phyloP scores from a whole-genome alignment of 2,113 vertebrate species.

The Indicator indicator region DNA sequence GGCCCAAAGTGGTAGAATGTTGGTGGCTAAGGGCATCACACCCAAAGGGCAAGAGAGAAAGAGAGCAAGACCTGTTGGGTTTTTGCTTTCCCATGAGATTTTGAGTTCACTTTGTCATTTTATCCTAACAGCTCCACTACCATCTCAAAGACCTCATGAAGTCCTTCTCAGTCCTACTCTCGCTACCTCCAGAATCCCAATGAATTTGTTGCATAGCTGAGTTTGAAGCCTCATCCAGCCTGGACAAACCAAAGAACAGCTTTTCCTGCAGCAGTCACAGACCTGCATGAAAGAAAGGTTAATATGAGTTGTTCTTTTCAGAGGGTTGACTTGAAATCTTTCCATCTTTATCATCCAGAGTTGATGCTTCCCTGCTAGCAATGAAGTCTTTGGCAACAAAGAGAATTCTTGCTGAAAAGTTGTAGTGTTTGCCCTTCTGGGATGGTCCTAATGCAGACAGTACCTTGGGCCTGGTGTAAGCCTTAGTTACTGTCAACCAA shows the following conservation, averaged over 20 bases:
- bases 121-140: neutral
- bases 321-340: neutral
- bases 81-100: neutral
- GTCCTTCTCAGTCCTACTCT: neutral
- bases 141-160: neutral
- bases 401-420: neutral
- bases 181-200: neutral
- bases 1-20: neutral
- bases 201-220: neutral
- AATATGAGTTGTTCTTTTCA: neutral
- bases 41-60: neutral
- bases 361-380: neutral
- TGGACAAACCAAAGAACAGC: neutral
- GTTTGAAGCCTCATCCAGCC: neutral
- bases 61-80: neutral
- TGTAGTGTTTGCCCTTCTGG: neutral
- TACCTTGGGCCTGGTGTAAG: neutral
- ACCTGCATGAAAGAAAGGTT: neutral
- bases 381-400: slow-evolving; percentile 24
- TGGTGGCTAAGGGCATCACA: neutral
- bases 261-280: neutral
- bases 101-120: neutral
- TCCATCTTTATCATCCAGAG: neutral
- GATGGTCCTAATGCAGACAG: neutral
- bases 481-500: neutral